Conservation (phyloP, 2,797 vertebrate genomes). For the Ispidina picta region DNA sequence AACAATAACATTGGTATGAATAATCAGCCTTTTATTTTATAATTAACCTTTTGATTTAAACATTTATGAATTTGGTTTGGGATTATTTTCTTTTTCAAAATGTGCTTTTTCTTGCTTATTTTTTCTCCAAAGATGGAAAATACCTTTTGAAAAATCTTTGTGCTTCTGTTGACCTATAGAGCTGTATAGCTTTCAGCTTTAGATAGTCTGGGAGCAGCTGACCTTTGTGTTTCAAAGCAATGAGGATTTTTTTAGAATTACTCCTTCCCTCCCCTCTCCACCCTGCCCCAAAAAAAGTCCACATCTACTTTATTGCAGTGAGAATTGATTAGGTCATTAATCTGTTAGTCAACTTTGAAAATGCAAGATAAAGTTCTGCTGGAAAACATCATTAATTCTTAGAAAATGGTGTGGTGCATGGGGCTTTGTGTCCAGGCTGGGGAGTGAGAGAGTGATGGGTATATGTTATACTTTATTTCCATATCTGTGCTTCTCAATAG, state of each 20-base stretch:
- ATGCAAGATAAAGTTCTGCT: neutral
- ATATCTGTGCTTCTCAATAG: neutral
- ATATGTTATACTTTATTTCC: neutral
- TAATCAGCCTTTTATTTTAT: neutral
- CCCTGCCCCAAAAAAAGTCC: neutral
- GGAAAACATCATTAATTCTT: neutral
- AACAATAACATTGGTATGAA: neutral
- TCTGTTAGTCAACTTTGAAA: neutral
- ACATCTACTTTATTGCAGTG: neutral
- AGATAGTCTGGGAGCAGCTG: neutral
- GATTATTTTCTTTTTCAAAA: neutral
- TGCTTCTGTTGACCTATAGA: neutral
- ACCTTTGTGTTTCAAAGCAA: slow-evolving; percentile 9
- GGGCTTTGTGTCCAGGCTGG: neutral
- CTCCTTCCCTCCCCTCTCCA: neutral
- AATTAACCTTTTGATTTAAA: neutral
- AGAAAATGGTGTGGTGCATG: neutral
- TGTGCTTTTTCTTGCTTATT: neutral
- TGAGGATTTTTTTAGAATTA: neutral
- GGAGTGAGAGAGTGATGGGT: neutral
- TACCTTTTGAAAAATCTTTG: neutral
- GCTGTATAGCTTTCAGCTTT: neutral
- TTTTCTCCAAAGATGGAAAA: neutral
- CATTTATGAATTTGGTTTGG: neutral
- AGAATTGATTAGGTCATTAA: neutral